These are phyloP conservation scores for Anorthoa munda DNA, from an alignment of 2,888 invertebrate species.

Conservation along the genomic window DNA sequence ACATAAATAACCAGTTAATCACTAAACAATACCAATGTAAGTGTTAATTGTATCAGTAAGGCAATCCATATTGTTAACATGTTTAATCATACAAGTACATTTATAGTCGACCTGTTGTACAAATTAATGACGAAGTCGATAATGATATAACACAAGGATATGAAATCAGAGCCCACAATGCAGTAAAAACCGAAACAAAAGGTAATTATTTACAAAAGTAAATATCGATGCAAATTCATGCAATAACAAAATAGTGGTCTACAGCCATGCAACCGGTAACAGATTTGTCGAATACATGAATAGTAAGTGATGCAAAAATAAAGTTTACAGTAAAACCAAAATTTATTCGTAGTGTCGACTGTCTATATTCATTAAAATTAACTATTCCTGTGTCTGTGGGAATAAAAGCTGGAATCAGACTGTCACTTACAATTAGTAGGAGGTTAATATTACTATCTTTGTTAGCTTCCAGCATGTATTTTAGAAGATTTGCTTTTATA, in stretches of 20 bases:
- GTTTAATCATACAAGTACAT: slow-evolving; percentile 1
- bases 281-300: slow-evolving; percentile 50
- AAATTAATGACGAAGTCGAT: slow-evolving; percentile 10
- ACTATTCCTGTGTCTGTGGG: slow-evolving; percentile 1
- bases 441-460: not conserved
- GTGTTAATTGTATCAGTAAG: not conserved
- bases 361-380: slow-evolving; percentile 24
- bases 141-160: not conserved
- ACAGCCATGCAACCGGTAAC: not conserved
- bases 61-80: not conserved
- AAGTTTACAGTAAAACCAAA: slow-evolving; percentile 20
- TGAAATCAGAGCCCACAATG: not conserved
- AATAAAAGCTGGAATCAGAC: slow-evolving; percentile 12
- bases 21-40: not conserved
- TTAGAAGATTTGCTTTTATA: no score
- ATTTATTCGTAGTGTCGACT: not conserved
- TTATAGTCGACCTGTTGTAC: not conserved
- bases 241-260: slow-evolving; percentile 17
- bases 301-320: slow-evolving; percentile 19
- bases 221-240: slow-evolving; percentile 29
- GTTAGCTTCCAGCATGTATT: not conserved
- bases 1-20: not conserved
- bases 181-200: not conserved
- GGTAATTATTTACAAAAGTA: not conserved
- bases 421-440: slow-evolving; percentile 3